Evolutionary conservation across 2,888 invertebrate genomes (phyloP).

Genomic region (Sipha maydis): DNA sequence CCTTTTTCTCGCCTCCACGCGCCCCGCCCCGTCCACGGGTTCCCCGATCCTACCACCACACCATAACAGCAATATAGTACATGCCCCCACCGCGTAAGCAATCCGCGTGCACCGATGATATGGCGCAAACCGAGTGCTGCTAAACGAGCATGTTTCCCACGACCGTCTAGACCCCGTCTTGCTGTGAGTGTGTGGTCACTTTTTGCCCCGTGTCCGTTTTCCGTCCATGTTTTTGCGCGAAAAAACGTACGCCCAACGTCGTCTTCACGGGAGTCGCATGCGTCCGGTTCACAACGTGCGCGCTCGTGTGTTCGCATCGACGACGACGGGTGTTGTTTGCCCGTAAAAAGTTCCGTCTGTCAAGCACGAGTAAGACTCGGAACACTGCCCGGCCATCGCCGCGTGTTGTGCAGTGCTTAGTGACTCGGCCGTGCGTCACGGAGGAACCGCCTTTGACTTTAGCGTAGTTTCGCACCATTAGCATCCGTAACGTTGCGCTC

Average conservation of each 20-base stretch:
- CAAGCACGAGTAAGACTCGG: background rate
- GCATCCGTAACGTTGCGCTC: background rate
- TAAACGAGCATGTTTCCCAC: conserved; percentile 45
- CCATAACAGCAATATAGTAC: background rate
- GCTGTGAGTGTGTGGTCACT: background rate
- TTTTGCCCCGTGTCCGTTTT: background rate
- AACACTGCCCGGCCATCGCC: background rate
- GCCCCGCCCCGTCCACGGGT: background rate
- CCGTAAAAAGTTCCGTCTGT: background rate
- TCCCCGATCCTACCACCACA: background rate
- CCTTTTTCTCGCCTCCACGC: conserved; percentile 31
- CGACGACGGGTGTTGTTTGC: background rate
- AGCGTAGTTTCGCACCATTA: too few relatives aligned
- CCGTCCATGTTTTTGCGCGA: background rate
- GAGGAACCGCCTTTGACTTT: too few relatives aligned
- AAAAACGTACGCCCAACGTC: background rate
- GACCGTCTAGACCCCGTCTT: conserved; percentile 50
- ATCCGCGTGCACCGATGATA: conserved; percentile 16
- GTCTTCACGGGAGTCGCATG: background rate
- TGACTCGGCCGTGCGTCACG: background rate
- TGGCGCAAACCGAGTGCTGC: background rate
- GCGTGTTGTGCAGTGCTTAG: background rate
- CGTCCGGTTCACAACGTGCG: background rate
- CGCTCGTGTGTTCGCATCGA: background rate
- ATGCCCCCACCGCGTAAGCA: background rate